Evolutionary conservation across 2,113 vertebrate species (phyloP).

Genomic region (Copsychus sechellarum): DNA sequence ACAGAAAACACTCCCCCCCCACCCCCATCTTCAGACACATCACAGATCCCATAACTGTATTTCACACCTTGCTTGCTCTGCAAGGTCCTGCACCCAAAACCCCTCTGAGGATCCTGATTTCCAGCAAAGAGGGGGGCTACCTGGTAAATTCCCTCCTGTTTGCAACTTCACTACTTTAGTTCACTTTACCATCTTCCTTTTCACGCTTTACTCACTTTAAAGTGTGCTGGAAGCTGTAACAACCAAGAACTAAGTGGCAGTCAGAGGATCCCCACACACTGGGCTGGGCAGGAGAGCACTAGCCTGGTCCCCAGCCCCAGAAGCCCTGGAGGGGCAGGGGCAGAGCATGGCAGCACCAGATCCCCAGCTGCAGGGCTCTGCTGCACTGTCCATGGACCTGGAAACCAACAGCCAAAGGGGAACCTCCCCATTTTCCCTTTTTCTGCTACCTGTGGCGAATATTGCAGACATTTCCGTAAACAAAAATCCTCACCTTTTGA

Average conservation of each 20-base stretch:
- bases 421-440: neutral
- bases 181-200: neutral
- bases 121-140: neutral
- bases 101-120: neutral
- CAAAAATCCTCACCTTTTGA: constrained; percentile 16
- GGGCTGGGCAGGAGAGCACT: neutral
- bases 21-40: neutral
- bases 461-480: neutral
- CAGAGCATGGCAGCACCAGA: neutral
- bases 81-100: neutral
- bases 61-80: neutral
- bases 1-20: neutral
- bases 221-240: neutral
- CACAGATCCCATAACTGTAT: neutral
- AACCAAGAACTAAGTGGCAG: rapidly evolving
- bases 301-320: neutral
- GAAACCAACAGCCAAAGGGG: neutral
- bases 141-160: neutral
- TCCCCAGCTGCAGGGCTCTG: neutral
- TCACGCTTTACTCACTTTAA: neutral
- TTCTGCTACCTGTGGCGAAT: neutral
- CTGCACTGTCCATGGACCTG: rapidly evolving
- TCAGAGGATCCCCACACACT: neutral
- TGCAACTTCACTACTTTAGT: neutral
- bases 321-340: neutral